phyloP scores from a whole-genome alignment of 2,797 vertebrate species.

The Clamator glandarius region DNA sequence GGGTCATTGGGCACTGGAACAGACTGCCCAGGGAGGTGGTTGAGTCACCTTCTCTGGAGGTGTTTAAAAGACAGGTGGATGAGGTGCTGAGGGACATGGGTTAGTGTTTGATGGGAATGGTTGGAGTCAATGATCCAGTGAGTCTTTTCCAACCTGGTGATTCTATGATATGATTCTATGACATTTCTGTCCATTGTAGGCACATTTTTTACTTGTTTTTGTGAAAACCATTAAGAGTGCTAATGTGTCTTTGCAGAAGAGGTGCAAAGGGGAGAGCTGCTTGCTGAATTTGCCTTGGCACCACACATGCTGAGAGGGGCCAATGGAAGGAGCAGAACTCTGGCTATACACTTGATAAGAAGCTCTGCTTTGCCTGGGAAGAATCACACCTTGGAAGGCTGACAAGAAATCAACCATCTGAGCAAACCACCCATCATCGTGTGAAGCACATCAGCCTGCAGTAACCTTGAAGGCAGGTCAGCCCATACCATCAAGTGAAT shows the following conservation, averaged over 20 bases:
- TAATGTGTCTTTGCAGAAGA: background rate
- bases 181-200: background rate
- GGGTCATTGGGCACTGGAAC: no score
- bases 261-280: background rate
- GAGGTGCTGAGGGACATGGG: no score
- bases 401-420: accelerated
- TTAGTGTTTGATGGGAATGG: no score
- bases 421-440: background rate
- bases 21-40: no score
- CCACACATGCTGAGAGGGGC: background rate
- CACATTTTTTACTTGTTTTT: background rate
- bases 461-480: background rate
- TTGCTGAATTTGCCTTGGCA: background rate
- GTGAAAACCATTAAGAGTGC: background rate
- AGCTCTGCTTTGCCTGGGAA: background rate
- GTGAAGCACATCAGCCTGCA: background rate
- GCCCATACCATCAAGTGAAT: background rate
- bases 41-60: no score
- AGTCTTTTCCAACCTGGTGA: no score
- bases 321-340: background rate
- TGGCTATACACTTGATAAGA: background rate
- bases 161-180: no score
- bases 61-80: no score
- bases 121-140: no score
- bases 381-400: background rate